These are phyloP conservation scores for Nasua narica DNA, from an alignment of 2,797 vertebrate genomes.

Conservation along the genomic window DNA sequence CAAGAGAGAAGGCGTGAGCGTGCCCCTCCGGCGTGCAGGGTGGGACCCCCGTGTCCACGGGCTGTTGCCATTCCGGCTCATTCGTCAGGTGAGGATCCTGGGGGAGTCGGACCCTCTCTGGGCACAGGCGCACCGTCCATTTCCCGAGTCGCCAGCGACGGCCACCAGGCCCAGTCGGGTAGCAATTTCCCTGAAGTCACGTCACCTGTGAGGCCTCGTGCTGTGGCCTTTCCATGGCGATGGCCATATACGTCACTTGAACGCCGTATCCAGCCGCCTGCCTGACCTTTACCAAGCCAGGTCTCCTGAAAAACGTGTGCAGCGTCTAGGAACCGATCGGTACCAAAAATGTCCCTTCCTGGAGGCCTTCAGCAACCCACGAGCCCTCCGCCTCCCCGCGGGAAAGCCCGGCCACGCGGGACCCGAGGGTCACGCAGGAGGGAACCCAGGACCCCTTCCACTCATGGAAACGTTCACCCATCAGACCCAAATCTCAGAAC, in stretches of 20 bases:
- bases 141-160: not conserved
- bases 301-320: not conserved
- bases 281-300: not conserved
- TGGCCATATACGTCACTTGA: not conserved
- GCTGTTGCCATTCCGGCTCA: not conserved
- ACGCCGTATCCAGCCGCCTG: not conserved
- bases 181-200: not conserved
- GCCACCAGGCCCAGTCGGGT: not conserved
- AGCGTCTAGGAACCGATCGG: not conserved
- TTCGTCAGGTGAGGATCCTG: rapidly evolving
- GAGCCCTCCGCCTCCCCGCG: not conserved
- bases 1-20: not conserved
- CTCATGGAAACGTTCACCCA: not conserved
- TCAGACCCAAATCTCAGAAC: not conserved
- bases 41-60: not conserved
- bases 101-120: not conserved
- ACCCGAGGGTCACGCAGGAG: not conserved
- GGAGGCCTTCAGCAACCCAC: not conserved
- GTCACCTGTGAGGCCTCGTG: not conserved
- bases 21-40: rapidly evolving
- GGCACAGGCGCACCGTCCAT: not conserved
- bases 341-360: not conserved
- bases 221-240: not conserved
- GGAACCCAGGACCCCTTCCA: not conserved
- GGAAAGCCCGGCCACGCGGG: not conserved